These are phyloP conservation scores for Eudasyphora cyanicolor DNA, from an alignment of 2,888 invertebrate genomes.

Conservation along the genomic window DNA sequence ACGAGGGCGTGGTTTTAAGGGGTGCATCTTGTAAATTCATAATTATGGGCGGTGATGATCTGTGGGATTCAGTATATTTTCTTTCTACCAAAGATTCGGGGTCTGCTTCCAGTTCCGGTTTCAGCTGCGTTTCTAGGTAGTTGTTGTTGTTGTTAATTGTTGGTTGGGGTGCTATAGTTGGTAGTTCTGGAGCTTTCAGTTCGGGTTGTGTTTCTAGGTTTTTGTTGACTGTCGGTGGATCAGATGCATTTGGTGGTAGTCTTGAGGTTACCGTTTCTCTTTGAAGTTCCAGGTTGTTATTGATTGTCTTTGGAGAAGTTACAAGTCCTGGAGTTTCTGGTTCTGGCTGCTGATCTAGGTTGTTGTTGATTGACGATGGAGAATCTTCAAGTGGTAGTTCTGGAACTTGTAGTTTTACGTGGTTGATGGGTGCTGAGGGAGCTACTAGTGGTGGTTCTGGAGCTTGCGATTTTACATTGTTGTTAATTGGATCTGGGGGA, in stretches of 20 bases:
- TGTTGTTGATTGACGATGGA: no score
- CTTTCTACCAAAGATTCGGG: no score
- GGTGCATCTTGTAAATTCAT: neutral
- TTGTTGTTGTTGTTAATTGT: slow-evolving; percentile 36
- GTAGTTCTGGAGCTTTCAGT: neutral
- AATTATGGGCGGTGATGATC: neutral
- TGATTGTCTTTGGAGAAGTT: no score
- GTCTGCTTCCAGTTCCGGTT: no score
- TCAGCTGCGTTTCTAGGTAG: slow-evolving; percentile 53
- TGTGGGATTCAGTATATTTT: no score
- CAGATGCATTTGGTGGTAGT: neutral
- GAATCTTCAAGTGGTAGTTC: neutral
- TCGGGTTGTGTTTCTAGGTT: neutral
- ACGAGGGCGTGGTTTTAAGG: neutral
- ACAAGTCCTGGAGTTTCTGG: no score
- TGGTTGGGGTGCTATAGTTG: neutral
- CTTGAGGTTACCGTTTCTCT: neutral
- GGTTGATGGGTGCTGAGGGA: no score
- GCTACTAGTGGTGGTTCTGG: no score
- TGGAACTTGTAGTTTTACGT: no score
- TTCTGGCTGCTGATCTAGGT: no score
- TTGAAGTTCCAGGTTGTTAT: neutral
- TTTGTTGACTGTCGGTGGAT: slow-evolving; percentile 3
- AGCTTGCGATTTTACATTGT: no score
- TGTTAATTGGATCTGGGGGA: no score